Evolutionary conservation across 2,113 vertebrate genomes (phyloP), one percentile per base, ranked within the genome.

Genomic region (Limanda limanda): DNA sequence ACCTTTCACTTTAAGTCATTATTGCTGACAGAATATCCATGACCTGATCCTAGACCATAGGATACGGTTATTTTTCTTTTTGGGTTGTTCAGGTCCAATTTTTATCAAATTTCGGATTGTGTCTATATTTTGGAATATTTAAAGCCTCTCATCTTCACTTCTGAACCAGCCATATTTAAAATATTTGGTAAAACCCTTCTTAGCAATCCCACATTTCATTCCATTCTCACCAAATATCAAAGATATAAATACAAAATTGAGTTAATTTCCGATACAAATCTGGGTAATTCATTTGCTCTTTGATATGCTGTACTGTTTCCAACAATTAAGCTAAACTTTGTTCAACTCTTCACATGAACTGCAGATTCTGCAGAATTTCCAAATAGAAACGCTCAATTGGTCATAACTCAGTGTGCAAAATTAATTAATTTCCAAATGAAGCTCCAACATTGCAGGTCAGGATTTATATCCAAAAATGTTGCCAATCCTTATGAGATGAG

Each of bases 1-100:
- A 40, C 37, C 51, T 52, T 74, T 27, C 56, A 68, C 25, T 68
- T 48, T 62, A 24, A 27, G 57, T 68, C n/a, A 35, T 25, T 23
- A n/a, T 62, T 35, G 35, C 12, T 25, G 27, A 62, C 21, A 0
- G 40, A 21, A 21, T 47, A 56, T 6, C 21, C 54, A 14, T 4
- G 23, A 56, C 21, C 54, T 23, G n/a, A 55, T 2, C 1, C 35
- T 35, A 9, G 35, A 35, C 35, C 31, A 35, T 35, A 35, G 5
- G 9, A 40, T 40, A 40, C 35, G 12, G 2, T 31, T 31, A 4
- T 31, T 3, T 4, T 31, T 31, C 27, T 31, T 4, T 31, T 31
- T 31, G 27, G 27, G 27, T 31, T 31, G 27, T 31, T 31, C 27
- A 31, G 27, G 5, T 31, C 27, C 2, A 40, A 12, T 40, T 40